phyloP scores from a whole-genome alignment of 2,797 vertebrate species.

The Syngnathus rostellatus region DNA sequence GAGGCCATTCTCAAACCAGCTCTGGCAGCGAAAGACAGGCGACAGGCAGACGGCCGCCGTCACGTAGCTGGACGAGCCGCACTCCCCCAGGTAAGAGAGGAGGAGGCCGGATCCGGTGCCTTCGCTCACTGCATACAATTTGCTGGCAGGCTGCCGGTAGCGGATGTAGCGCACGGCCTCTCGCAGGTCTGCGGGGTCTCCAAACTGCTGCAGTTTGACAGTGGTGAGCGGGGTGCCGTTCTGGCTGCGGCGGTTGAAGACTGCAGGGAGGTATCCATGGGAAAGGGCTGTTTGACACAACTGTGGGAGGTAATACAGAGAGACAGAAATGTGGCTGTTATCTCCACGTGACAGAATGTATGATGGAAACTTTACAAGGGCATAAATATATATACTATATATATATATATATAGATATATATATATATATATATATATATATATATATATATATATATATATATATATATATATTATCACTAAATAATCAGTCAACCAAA shows the following conservation, averaged over 20 bases:
- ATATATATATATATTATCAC: too few species aligned
- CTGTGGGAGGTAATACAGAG: conserved; percentile 40
- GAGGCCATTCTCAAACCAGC: conserved; percentile 75
- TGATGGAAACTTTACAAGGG: not conserved
- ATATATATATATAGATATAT: not conserved
- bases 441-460: not conserved
- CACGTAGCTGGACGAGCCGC: conserved; percentile 78
- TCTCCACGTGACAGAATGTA: not conserved
- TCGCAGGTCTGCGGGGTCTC: conserved; percentile 73
- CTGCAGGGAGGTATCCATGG: conserved; percentile 74
- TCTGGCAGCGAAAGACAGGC: conserved; percentile 75
- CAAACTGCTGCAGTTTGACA: conserved; percentile 75
- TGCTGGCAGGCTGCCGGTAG: conserved; percentile 68
- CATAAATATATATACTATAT: not conserved
- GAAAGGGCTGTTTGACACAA: conserved; percentile 71
- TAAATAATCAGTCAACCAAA: not conserved
- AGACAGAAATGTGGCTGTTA: not conserved
- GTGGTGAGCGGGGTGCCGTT: conserved; percentile 74
- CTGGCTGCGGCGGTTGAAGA: conserved; percentile 79
- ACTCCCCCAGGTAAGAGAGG: conserved; percentile 79
- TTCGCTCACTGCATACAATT: conserved; percentile 75
- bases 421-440: not conserved
- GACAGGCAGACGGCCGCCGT: conserved; percentile 77
- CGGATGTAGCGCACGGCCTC: conserved; percentile 78
- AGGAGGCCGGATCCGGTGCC: conserved; percentile 77